A percentile compares a stretch with the other conserved stretches of the same genome.
Evolutionary conservation across 2,888 invertebrate species (phyloP).

Genomic region (Leucophora obtusa): DNA sequence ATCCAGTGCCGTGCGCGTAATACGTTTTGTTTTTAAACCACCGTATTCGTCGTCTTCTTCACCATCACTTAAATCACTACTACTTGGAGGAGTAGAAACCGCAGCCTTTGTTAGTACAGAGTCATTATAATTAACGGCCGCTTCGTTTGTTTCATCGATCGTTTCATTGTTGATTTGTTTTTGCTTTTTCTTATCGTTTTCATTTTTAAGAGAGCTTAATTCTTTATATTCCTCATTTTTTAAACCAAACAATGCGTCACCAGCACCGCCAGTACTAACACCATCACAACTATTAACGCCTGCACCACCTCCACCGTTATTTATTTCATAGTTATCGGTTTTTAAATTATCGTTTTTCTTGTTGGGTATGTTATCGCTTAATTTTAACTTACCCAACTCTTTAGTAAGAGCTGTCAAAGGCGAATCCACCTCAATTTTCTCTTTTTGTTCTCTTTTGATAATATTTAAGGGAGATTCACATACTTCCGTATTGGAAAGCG

Average conservation of each 20-base stretch:
- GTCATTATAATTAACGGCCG: conserved; percentile 63
- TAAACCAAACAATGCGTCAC: conserved; percentile 57
- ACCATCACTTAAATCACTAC: conserved; percentile 68
- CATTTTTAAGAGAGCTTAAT: conserved; percentile 60
- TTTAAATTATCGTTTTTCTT: conserved; percentile 54
- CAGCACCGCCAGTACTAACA: conserved; percentile 35
- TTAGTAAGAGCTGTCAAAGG: conserved; percentile 74
- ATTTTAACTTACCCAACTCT: conserved; percentile 70
- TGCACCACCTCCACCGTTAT: conserved; percentile 16
- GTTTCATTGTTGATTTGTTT: conserved; percentile 53
- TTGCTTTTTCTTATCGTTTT: conserved; percentile 60
- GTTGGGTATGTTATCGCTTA: conserved; percentile 63
- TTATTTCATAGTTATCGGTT: conserved; percentile 40
- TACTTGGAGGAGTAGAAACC: conserved; percentile 65
- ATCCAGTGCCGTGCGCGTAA: conserved; percentile 82
- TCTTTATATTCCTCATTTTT: conserved; percentile 44
- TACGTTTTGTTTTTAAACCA: conserved; percentile 72
- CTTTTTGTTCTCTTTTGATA: conserved; percentile 48
- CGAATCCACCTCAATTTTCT: conserved; percentile 69
- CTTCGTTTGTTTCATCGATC: conserved; percentile 65
- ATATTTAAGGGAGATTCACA: conserved; percentile 24
- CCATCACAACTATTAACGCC: not conserved
- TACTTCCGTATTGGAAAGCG: conserved; percentile 47
- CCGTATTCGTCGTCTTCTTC: conserved; percentile 73
- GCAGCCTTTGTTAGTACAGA: conserved; percentile 54